Evolutionary conservation across 2,797 vertebrate species (phyloP), one percentile per base, ranked within the genome.

Genomic region (Gouania willdenowi): DNA sequence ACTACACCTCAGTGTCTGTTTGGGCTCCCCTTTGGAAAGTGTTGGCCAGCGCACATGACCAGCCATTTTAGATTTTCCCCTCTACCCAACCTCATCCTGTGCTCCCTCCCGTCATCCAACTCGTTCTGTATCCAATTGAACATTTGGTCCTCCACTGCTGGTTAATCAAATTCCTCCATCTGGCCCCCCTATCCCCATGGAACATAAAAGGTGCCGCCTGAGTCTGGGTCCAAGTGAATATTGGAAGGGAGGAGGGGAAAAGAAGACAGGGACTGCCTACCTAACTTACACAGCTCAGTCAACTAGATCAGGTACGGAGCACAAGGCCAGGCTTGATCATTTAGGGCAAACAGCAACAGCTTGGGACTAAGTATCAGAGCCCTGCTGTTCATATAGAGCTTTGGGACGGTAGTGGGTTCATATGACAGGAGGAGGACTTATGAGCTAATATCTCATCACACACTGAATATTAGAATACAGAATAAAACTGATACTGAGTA

Each of bases 81-180:
- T 91, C 92, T 91, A 90, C 91, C 91, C 91, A 90, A 86, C 88
- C 87, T 88, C 91, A 91, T 91, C 90, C 90, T 91, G 90, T 89
- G 85, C 92, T 91, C 90, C 90, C 91, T 90, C 92, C 91, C 87
- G 88, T 92, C 91, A 93, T 94, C 91, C 90, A 91, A 94, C 92
- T 90, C 92, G 91, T 93, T 95, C 92, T 93, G 92, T 92, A 95
- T 96, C 94, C 94, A 97, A 96, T 92, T 93, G 93, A 97, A 98
- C 95, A 97, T 95, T 98, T 98, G 95, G 95, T 95, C 92, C 92
- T 96, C 92, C 92, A 94, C 94, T 97, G 93, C 94, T 94, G 92
- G 93, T 96, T 98, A 98, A 98, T 98, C 95, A 97, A 97, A 97
- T 96, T 95, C 94, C 92, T 98, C 96, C 95, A 98, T 98, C 94